Conservation (phyloP, 2,797 vertebrate genomes). For the Syngnathus rostellatus region DNA sequence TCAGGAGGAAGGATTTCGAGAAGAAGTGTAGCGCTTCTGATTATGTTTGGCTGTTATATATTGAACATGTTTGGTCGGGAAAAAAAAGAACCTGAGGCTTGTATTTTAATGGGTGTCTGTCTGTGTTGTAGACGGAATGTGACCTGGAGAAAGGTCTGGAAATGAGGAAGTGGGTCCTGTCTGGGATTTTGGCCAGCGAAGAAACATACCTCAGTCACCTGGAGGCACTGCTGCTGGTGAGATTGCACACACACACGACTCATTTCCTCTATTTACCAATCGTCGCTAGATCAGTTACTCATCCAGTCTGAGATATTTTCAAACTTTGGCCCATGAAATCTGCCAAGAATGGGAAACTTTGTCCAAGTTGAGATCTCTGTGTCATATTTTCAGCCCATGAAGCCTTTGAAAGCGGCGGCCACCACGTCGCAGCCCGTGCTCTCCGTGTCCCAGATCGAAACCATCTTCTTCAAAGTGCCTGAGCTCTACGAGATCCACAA, state of each 20-base stretch:
- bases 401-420: constrained; percentile 91
- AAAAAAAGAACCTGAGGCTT: neutral
- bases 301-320: neutral
- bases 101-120: neutral
- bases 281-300: neutral
- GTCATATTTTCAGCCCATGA: constrained; percentile 81
- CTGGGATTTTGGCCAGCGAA: constrained; percentile 92
- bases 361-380: no score
- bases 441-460: constrained; percentile 90
- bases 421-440: constrained; percentile 96
- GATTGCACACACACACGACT: constrained; percentile 25
- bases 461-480: constrained; percentile 99
- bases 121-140: constrained; percentile 76
- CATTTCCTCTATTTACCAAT: neutral
- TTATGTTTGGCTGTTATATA: neutral
- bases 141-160: constrained; percentile 95
- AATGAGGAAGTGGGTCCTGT: constrained; percentile 97
- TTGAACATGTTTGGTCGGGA: neutral
- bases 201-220: constrained; percentile 94
- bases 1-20: constrained; percentile 13
- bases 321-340: neutral
- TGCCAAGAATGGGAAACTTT: no score
- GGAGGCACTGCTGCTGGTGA: constrained; percentile 92
- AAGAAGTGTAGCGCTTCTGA: constrained; percentile 17
- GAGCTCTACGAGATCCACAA: constrained; percentile 97